Percentiles rank a stretch among this genome's conserved stretches.
These are phyloP conservation scores for Ceriagrion tenellum DNA, from an alignment of 2,888 invertebrate species.

Conservation along the genomic window DNA sequence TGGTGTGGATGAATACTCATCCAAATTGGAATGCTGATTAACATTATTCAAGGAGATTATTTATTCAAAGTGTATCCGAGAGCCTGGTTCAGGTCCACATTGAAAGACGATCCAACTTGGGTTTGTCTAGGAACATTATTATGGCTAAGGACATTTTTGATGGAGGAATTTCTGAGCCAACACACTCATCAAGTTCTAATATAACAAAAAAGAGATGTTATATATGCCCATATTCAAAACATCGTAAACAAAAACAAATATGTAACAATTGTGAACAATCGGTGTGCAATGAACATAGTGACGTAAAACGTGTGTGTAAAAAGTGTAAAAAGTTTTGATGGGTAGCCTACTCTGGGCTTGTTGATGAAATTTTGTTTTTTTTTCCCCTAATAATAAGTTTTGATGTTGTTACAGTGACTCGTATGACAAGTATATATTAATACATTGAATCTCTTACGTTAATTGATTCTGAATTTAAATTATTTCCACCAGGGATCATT, in stretches of 20 bases:
- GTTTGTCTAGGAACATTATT: background rate
- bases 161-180: slow-evolving; percentile 1
- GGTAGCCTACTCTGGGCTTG: background rate
- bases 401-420: background rate
- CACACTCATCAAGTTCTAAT: slow-evolving; percentile 2
- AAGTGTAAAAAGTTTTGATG: slow-evolving; percentile 2
- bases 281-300: slow-evolving; percentile 10
- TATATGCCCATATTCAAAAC: background rate
- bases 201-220: slow-evolving; percentile 18
- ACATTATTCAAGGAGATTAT: background rate
- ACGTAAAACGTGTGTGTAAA: background rate
- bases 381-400: background rate
- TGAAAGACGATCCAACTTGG: slow-evolving; percentile 20
- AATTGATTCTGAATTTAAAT: no score
- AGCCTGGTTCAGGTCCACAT: slow-evolving; percentile 30
- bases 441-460: no score
- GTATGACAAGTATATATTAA: background rate
- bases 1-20: slow-evolving; percentile 6
- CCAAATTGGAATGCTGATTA: slow-evolving; percentile 22
- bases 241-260: background rate
- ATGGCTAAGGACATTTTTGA: background rate
- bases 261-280: slow-evolving; percentile 18
- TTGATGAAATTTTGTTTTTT: background rate
- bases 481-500: no score
- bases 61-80: slow-evolving; percentile 11